Evolutionary conservation across 2,888 invertebrate species (phyloP), one percentile per base, ranked within the genome.

Genomic region (Dinocampus coccinellae): DNA sequence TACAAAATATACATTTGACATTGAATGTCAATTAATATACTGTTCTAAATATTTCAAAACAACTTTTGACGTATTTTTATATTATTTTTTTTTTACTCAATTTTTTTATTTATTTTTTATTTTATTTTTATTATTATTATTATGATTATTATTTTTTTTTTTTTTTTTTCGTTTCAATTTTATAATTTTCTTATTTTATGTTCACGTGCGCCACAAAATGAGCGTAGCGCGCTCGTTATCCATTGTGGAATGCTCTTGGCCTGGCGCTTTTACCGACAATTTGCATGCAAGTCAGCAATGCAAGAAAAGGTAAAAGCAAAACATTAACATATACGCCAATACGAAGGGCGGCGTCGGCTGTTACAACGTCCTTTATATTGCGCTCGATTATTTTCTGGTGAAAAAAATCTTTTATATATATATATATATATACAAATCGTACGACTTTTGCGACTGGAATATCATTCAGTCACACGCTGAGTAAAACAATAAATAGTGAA

Each of bases 311-410:
- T 26, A 57, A 33, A 66, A 34, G 29, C 52, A 6, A 53, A 34
- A 34, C 57, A 66, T 66, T 66, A 66, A 66, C 66, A 66, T 47
- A 47, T 66, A 66, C 39, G 39, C 39, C 57, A 57, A 63, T 47
- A 29, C 42, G 39, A 66, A 53, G 42, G 39, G 57, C 36, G 29
- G 64, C 16, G 39, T 63, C 47, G 34, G n/a, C 57, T 39, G 24
- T 34, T 52, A 55, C 34, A 53, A 29, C 53, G 33, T 34, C 16
- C 52, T 52, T 33, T 64, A 29, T 42, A 16, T 4, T 29, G 20
- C n/a, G 20, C 11, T 16, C 53, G 20, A 13, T 55, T 66, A 55
- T 66, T 66, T n/a, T 11, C 26, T 47, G 39, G 20, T 20, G 16
- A 47, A 63, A 63, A 42, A 63, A n/a, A n/a, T n/a, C n/a, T n/a